Percentiles rank a stretch among this genome's conserved stretches.
phyloP scores from a whole-genome alignment of 2,888 invertebrate genomes.

The Leptopilina myrica region DNA sequence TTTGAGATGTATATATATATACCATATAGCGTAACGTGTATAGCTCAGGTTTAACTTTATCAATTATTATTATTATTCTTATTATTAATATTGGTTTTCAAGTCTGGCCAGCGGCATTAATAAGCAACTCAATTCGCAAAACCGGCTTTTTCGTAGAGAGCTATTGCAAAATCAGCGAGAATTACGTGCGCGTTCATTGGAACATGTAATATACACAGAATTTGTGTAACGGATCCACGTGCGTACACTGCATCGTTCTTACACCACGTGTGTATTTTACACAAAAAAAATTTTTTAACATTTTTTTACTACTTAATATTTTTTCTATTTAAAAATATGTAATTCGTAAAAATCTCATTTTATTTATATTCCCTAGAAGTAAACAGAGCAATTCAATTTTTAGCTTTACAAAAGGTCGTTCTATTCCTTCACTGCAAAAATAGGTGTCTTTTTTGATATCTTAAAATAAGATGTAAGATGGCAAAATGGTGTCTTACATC shows the following conservation, averaged over 20 bases:
- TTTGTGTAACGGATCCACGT: slow-evolving; percentile 45
- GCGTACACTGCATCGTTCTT: slow-evolving; percentile 28
- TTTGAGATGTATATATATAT: too few species aligned
- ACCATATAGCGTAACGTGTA: slow-evolving; percentile 12
- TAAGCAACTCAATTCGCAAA: slow-evolving; percentile 34
- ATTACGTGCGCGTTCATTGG: slow-evolving; percentile 49
- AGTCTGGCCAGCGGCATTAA: slow-evolving; percentile 36
- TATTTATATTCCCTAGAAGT: neutral
- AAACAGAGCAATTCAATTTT: neutral
- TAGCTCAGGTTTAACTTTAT: slow-evolving; percentile 29
- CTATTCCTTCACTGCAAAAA: too few species aligned
- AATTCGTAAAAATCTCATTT: too few species aligned
- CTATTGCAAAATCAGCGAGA: slow-evolving; percentile 40
- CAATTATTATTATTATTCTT: slow-evolving; percentile 25
- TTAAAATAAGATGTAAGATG: too few species aligned
- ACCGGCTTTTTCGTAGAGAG: slow-evolving; percentile 25
- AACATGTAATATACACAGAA: slow-evolving; percentile 42
- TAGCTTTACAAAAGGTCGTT: neutral
- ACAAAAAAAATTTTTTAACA: neutral
- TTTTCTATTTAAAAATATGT: too few species aligned
- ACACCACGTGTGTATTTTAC: slow-evolving; percentile 10
- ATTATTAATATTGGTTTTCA: slow-evolving; percentile 37
- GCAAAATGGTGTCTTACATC: too few species aligned
- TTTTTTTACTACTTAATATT: too few species aligned
- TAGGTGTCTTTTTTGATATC: too few species aligned